Evolutionary conservation across 2,888 invertebrate species (phyloP), one percentile per base, ranked within the genome.

Genomic region (Caenorhabditis sulstoni): DNA sequence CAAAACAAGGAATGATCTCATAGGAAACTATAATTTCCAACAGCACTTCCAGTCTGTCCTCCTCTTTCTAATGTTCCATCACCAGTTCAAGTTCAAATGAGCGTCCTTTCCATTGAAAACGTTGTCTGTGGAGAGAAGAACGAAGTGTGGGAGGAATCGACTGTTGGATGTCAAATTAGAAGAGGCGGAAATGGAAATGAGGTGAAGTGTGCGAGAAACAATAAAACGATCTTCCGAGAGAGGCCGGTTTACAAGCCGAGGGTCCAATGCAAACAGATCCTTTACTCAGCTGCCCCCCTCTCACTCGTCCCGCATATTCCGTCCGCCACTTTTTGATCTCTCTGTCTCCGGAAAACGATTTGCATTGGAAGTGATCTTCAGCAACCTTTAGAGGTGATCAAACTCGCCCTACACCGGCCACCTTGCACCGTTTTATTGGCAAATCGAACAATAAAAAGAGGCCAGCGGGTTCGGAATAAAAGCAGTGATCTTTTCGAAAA

Each of bases 131-230:
- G n/a, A n/a, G n/a, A n/a, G n/a, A n/a, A n/a, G n/a, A n/a, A n/a
- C n/a, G n/a, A n/a, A n/a, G n/a, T n/a, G n/a, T n/a, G n/a, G n/a
- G n/a, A n/a, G n/a, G n/a, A n/a, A n/a, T n/a, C n/a, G n/a, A n/a
- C n/a, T n/a, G n/a, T n/a, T n/a, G n/a, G n/a, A n/a, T n/a, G n/a
- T n/a, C n/a, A n/a, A n/a, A n/a, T n/a, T n/a, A 41, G n/a, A 18
- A 29, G 3, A 7, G 29, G 4, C 29, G 29, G 29, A 29, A 29
- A n/a, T n/a, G n/a, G 37, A 57, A 58, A 58, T 16, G 41, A 44
- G 44, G 29, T 55, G 57, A 52, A 59, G 50, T 59, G 50, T 22
- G 58, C 22, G 49, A 22, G 49, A 67, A 39, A 59, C 67, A 49
- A 67, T 57, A 58, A 58, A 58, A 35, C 29, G 29, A 7, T 29